Evolutionary conservation across 2,888 invertebrate species (phyloP).

Genomic region (Abrostola tripartita): DNA sequence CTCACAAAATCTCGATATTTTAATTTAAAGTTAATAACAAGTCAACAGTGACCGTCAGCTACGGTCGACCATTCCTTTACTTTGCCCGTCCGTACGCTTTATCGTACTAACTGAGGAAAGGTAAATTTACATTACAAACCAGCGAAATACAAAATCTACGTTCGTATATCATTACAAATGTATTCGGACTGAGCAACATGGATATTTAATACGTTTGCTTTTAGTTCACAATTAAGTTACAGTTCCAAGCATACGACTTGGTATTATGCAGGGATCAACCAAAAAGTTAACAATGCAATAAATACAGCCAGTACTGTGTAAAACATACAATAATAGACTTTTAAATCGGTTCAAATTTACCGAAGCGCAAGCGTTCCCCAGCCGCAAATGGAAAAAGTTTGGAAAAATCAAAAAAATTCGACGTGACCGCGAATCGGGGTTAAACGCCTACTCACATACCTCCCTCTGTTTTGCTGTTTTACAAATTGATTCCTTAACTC

Average conservation of each 20-base stretch:
- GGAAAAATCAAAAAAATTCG: constrained; percentile 38
- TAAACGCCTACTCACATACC: constrained; percentile 33
- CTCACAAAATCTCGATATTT: constrained; percentile 54
- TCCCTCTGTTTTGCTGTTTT: constrained; percentile 41
- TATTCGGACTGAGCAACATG: constrained; percentile 65
- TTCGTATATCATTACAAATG: constrained; percentile 63
- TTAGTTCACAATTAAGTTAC: constrained; percentile 43
- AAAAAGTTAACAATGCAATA: not conserved
- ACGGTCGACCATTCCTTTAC: constrained; percentile 61
- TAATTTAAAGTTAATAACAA: constrained; percentile 66
- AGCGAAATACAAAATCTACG: constrained; percentile 71
- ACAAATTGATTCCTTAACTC: constrained; percentile 54
- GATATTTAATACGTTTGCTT: constrained; percentile 59
- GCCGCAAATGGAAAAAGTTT: constrained; percentile 49
- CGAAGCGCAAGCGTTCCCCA: constrained; percentile 37
- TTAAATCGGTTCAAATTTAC: constrained; percentile 41
- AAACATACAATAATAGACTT: constrained; percentile 41
- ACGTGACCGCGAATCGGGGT: constrained; percentile 32
- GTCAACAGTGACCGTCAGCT: constrained; percentile 52
- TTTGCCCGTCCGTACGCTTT: constrained; percentile 63
- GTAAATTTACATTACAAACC: constrained; percentile 81
- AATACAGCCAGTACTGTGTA: constrained; percentile 8
- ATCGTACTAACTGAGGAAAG: constrained; percentile 72
- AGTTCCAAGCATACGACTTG: constrained; percentile 1
- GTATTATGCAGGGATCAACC: not conserved